phyloP scores from a whole-genome alignment of 2,797 vertebrate genomes.

The Fratercula arctica region DNA sequence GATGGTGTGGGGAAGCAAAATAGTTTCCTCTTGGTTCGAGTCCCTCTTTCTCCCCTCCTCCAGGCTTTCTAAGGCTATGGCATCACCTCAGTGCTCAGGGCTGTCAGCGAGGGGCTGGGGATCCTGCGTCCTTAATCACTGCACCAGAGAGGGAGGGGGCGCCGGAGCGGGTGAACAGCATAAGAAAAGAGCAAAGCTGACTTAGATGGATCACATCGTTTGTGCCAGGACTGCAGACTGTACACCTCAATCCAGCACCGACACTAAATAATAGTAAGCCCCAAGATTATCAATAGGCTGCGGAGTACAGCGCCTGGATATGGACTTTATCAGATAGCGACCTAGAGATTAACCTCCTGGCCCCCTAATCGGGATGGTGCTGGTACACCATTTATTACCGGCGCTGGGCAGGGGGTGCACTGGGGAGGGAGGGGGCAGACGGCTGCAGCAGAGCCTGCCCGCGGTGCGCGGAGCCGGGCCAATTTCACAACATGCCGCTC shows the following conservation, averaged over 20 bases:
- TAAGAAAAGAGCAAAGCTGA: slow-evolving; percentile 35
- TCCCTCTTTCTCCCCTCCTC: background rate
- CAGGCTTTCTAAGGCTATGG: background rate
- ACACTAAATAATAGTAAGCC: background rate
- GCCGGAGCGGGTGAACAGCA: background rate
- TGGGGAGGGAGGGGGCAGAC: background rate
- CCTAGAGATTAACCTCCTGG: slow-evolving; percentile 33
- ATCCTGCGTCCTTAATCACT: slow-evolving; percentile 21
- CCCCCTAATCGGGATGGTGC: background rate
- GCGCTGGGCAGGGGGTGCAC: background rate
- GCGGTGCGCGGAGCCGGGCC: background rate
- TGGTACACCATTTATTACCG: slow-evolving; percentile 30
- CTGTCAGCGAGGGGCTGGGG: background rate
- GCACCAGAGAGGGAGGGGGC: background rate
- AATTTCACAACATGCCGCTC: background rate
- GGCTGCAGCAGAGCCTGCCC: background rate
- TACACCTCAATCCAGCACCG: background rate
- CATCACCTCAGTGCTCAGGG: background rate
- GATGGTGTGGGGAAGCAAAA: background rate
- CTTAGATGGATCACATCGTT: slow-evolving; percentile 37
- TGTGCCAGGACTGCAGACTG: slow-evolving; percentile 16
- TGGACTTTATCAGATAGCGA: slow-evolving; percentile 45
- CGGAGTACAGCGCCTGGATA: background rate
- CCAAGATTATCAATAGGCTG: slow-evolving; percentile 39
- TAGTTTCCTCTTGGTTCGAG: background rate